Base-by-base conservation (phyloP, 1,140 invertebrate genomes). In the Caligus rogercresseyi region DNA sequence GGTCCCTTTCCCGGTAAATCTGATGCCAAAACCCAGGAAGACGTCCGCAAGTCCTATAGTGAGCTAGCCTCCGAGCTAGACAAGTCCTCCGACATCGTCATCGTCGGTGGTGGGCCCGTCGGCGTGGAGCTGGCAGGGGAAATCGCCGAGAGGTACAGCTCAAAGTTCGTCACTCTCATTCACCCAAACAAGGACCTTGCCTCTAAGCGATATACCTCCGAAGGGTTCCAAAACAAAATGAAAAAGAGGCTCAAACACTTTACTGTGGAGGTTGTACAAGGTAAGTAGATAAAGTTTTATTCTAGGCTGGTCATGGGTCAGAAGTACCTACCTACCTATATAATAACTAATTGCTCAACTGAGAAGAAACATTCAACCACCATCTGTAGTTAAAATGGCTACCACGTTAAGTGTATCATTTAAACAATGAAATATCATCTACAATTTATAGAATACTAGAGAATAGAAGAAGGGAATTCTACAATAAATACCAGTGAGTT, bases 41-140 rank as follows among this genome's bases (percentile, higher is more conserved):
- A 60, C 26, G 14, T 43, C 15, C 7, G 11, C 1, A 18, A 60
- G 18, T 21, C 18, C 26, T 60, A 60, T 43, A 18, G 51, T 15
- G 26, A 25, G 13, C 18, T 60, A 4, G 57, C 24, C 26, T 16
- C 18, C 1, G 57, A 60, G 3, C 15, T 60, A 15, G 57, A 60
- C 24, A 60, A 60, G 21, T 14, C 57, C 11, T 14, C 24, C 18
- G 21, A 18, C 23, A 31, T 60, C 16, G 57, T 60, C 14, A 25
- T 60, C 25, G 21, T 60, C 18, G 57, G 57, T 14, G 57, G 57
- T 3, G 57, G 57, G 1, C 24, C 57, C n/a, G 57, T 60, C 7
- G 57, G 57, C 15, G 57, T 60, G 18, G 57, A 60, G 51, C 18
- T 60, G 57, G 18, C 57, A 7, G 18, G 57, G 1, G 57, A 60